These are phyloP conservation scores for Calameuta idolon DNA, from an alignment of 2,888 invertebrate species.

Conservation along the genomic window DNA sequence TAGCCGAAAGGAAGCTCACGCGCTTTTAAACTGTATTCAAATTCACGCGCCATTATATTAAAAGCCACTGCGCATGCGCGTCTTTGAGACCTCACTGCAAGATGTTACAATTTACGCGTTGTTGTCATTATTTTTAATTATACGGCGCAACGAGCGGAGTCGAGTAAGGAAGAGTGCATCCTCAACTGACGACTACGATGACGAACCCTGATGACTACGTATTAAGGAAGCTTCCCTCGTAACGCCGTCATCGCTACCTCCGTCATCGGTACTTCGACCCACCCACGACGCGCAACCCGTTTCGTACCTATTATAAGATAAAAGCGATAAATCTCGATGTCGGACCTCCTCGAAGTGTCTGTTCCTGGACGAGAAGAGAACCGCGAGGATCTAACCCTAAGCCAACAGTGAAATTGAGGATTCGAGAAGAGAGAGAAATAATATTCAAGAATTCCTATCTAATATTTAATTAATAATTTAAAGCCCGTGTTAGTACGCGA, in stretches of 20 bases:
- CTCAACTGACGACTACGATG: not conserved
- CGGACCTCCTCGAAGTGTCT: conserved; percentile 56
- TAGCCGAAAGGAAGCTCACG: not conserved
- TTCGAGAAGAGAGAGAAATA: not conserved
- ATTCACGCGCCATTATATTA: conserved; percentile 33
- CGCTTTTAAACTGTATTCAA: conserved; percentile 14
- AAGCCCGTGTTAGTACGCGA: no score
- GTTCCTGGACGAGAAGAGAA: not conserved
- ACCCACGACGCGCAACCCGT: conserved; percentile 47
- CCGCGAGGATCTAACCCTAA: conserved; percentile 1
- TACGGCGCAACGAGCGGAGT: not conserved
- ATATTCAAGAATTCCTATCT: not conserved
- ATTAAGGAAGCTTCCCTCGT: conserved; percentile 2
- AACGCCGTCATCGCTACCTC: conserved; percentile 3
- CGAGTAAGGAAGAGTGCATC: not conserved
- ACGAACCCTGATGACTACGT: not conserved
- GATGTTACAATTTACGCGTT: not conserved
- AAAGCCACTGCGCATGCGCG: not conserved
- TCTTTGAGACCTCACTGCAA: not conserved
- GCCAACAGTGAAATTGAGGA: not conserved
- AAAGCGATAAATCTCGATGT: conserved; percentile 55
- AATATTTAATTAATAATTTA: not conserved
- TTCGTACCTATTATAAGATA: conserved; percentile 53
- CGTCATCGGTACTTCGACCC: conserved; percentile 27
- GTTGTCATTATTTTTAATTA: not conserved